Conservation (phyloP, 2,113 vertebrate species). For the Empidonax alnorum region DNA sequence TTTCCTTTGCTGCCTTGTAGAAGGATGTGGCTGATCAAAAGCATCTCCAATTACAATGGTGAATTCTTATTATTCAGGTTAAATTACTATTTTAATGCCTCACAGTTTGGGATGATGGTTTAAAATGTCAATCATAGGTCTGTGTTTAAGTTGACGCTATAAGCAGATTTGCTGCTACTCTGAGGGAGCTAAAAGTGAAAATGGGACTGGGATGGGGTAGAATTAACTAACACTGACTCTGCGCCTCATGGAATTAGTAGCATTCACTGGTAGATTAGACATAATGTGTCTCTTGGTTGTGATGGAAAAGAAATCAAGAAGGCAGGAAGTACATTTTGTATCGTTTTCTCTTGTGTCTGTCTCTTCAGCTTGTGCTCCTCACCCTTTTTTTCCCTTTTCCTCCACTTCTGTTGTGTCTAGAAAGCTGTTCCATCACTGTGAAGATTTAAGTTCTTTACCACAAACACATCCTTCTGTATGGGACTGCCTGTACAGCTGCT, state of each 20-base stretch:
- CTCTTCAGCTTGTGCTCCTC: not conserved
- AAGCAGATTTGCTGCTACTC: not conserved
- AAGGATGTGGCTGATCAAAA: not conserved
- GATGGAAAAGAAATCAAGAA: not conserved
- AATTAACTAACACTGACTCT: not conserved
- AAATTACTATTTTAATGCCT: not conserved
- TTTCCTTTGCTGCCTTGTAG: not conserved
- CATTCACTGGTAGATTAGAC: not conserved
- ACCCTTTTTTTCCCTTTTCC: not conserved
- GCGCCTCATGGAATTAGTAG: not conserved
- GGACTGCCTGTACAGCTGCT: not conserved
- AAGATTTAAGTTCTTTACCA: not conserved
- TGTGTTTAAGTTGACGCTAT: not conserved
- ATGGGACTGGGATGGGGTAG: not conserved
- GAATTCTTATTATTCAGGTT: not conserved
- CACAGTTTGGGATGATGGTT: not conserved
- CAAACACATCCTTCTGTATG: not conserved
- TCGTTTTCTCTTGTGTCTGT: accelerated
- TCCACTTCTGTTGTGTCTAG: not conserved
- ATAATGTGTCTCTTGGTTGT: not conserved
- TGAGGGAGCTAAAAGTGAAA: not conserved
- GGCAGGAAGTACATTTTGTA: accelerated
- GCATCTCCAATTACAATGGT: not conserved
- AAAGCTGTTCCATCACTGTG: not conserved
- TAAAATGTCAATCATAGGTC: accelerated